phyloP scores from a whole-genome alignment of 2,797 vertebrate genomes.

The Tokudaia tokunoshimensis region DNA sequence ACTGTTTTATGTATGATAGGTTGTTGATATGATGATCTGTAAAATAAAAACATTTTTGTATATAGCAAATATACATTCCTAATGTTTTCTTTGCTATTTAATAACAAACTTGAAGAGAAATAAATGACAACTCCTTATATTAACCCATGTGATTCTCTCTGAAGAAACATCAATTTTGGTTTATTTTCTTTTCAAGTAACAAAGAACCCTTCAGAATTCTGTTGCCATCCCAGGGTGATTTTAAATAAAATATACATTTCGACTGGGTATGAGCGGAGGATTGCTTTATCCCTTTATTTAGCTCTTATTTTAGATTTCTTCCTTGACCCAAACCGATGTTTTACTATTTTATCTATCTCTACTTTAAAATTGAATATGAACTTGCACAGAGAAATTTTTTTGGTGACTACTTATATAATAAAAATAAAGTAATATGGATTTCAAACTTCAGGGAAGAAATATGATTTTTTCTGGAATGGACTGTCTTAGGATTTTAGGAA shows the following conservation, averaged over 20 bases:
- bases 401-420: not conserved
- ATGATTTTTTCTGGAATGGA: not conserved
- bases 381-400: not conserved
- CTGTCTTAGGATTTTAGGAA: not conserved
- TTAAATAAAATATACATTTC: not conserved
- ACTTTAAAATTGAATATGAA: conserved; percentile 8
- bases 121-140: not conserved
- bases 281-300: not conserved
- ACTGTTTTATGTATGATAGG: not conserved
- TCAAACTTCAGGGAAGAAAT: not conserved
- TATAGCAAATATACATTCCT: not conserved
- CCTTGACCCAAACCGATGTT: not conserved
- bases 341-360: not conserved
- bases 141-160: not conserved
- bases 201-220: not conserved
- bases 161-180: not conserved
- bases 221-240: not conserved
- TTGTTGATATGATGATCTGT: not conserved
- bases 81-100: conserved; percentile 14
- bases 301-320: not conserved
- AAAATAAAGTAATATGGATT: conserved; percentile 21
- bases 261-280: not conserved
- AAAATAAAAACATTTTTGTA: not conserved
- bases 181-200: conserved; percentile 6
- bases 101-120: not conserved